These are phyloP conservation scores for Leuctra nigra DNA, from an alignment of 2,888 invertebrate genomes.

Conservation along the genomic window DNA sequence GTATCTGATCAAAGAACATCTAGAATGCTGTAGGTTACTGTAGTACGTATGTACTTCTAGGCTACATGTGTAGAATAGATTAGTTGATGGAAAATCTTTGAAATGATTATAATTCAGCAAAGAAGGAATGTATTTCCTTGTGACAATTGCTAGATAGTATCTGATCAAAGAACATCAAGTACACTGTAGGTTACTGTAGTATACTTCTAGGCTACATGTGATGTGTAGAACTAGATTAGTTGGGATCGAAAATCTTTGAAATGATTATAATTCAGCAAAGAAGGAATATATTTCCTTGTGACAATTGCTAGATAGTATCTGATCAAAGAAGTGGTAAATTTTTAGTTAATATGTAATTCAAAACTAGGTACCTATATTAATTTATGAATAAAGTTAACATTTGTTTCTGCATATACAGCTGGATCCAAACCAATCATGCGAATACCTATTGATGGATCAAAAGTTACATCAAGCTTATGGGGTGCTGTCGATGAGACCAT, in stretches of 20 bases:
- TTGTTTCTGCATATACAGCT: conserved; percentile 35
- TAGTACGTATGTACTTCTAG: too few species aligned
- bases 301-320: background rate
- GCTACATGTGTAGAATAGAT: too few species aligned
- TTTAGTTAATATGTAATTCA: background rate
- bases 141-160: conserved; percentile 28
- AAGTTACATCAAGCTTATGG: conserved; percentile 92
- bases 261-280: too few species aligned
- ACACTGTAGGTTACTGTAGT: too few species aligned
- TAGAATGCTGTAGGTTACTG: too few species aligned
- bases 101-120: conserved; percentile 19
- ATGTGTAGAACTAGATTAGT: too few species aligned
- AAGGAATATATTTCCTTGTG: too few species aligned
- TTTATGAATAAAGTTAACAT: conserved; percentile 3
- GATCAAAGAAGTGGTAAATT: conserved; percentile 6
- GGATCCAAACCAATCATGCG: conserved; percentile 66
- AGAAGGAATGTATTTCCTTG: conserved; percentile 4
- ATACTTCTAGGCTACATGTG: too few species aligned
- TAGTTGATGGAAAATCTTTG: too few species aligned
- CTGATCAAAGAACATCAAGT: conserved; percentile 21
- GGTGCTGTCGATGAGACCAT: conserved; percentile 87
- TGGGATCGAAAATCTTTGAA: too few species aligned
- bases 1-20: too few species aligned
- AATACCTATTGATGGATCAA: conserved; percentile 72
- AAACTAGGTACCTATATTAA: background rate